phyloP scores from a whole-genome alignment of 2,113 vertebrate species.

The Dasyornis broadbenti region DNA sequence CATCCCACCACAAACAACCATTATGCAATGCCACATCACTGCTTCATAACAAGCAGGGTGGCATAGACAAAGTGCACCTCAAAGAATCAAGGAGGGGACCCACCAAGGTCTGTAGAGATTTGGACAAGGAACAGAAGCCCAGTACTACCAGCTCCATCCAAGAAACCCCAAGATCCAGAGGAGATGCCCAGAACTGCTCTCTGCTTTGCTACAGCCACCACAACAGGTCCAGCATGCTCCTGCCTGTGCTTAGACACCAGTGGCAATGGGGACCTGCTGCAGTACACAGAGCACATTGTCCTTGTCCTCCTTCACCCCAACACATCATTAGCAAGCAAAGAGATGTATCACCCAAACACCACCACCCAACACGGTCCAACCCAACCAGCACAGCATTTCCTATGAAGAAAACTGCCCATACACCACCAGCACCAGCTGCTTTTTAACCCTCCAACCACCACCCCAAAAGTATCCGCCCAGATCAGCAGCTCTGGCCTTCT shows the following conservation, averaged over 20 bases:
- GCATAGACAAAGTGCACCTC: background rate
- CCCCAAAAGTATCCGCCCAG: background rate
- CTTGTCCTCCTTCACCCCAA: background rate
- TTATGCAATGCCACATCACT: background rate
- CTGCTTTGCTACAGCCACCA: background rate
- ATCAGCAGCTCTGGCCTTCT: background rate
- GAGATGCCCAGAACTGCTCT: background rate
- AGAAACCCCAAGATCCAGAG: background rate
- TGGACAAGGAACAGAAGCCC: background rate
- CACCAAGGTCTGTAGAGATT: background rate
- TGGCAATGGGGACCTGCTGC: background rate
- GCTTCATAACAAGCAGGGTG: background rate
- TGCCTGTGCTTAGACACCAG: background rate
- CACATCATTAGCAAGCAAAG: background rate
- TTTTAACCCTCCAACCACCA: background rate
- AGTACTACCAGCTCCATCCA: background rate
- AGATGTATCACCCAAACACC: background rate
- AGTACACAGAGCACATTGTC: fast-evolving
- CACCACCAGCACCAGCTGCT: background rate
- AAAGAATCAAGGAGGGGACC: background rate
- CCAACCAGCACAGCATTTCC: background rate
- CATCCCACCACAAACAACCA: background rate
- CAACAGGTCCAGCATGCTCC: background rate
- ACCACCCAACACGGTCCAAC: background rate
- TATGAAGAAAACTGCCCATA: background rate